Conservation (phyloP, 1,140 invertebrate genomes). For the Procambarus clarkii region DNA sequence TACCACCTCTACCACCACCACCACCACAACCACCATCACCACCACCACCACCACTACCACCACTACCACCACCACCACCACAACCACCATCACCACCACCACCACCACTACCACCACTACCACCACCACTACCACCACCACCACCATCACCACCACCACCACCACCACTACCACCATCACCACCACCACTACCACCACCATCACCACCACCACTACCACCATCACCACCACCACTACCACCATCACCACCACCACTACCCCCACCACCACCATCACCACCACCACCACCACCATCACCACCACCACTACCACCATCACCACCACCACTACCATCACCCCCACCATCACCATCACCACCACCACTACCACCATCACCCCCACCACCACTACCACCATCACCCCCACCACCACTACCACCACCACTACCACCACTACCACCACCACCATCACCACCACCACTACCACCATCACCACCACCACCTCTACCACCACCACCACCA, state of each 20-base stretch:
- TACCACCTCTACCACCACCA: not conserved
- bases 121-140: not conserved
- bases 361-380: too few species aligned
- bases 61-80: not conserved
- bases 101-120: not conserved
- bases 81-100: not conserved
- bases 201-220: not conserved
- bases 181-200: not conserved
- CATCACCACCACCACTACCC: not conserved
- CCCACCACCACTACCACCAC: not conserved
- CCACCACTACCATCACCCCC: not conserved
- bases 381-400: too few species aligned
- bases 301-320: not conserved
- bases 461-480: not conserved
- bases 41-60: not conserved
- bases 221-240: not conserved
- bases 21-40: too few species aligned
- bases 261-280: too few species aligned
- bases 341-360: not conserved
- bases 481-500: too few species aligned
- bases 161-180: not conserved
- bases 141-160: not conserved
- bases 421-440: not conserved
- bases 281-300: too few species aligned
- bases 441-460: not conserved